Base-by-base conservation (phyloP, 1,140 invertebrate genomes). In the Lordiphosa mommai region DNA sequence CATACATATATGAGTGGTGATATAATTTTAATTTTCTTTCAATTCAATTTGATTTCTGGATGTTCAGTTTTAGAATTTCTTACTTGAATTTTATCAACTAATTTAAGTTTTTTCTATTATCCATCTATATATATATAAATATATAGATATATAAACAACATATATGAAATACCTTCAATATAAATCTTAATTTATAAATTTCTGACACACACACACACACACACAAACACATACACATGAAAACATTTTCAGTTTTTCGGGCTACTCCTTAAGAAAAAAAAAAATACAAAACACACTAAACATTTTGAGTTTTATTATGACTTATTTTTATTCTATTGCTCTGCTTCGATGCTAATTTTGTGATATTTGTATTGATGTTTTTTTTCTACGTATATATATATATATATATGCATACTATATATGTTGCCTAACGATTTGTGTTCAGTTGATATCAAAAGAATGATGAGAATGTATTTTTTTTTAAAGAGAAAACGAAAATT, bases 301-400 rank as follows among this genome's bases (percentile, higher is more conserved):
- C 41, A 48, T 66, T 84, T 84, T 84, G 77, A 84, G 72, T 82
- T 82, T 82, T 84, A 84, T 82, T 84, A 60, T 64, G 38, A 51
- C 47, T 72, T 47, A 43, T 33, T 38, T 53, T 55, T 44, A 77
- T 64, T 47, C 14, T 53, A 65, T 80, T 82, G 77, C 77, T 82
- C 71, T 69, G 72, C 77, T 68, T 82, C 64, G 67, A 72, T 82
- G 77, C 77, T 82, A 82, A 72, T 84, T 82, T 84, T 82, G 77
- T 82, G 77, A 82, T 82, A 82, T 82, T 72, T 84, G 77, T 76
- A 72, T 72, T 82, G 59, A 72, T 43, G 30, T 41, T 52, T 8
- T 40, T 23, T 57, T 55, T 69, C 34, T 40, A 59, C 8, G n/a
- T 13, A 27, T 37, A 20, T 40, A 9, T 16, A 16, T 46, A 17